Evolutionary conservation across 1,140 invertebrate species (phyloP).

Genomic region (Delia radicum): DNA sequence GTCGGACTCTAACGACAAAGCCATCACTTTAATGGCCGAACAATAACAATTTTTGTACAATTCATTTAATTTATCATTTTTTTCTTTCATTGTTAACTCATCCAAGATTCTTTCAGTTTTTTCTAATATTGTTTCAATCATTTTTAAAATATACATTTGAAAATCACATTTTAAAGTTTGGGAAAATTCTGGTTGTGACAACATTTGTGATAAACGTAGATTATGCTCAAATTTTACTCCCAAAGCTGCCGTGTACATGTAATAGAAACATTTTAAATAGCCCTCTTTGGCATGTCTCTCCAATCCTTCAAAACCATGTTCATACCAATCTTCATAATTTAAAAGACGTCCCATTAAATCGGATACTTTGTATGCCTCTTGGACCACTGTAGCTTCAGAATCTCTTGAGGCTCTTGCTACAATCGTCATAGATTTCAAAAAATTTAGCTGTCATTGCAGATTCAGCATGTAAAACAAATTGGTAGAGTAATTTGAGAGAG

Average conservation of each 20-base stretch:
- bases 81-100: not conserved
- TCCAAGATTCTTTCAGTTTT: slow-evolving; percentile 33
- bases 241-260: slow-evolving; percentile 62
- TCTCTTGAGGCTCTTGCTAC: slow-evolving; percentile 58
- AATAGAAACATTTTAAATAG: slow-evolving; percentile 54
- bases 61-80: not conserved
- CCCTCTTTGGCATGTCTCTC: slow-evolving; percentile 44
- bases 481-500: slow-evolving; percentile 70
- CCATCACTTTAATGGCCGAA: slow-evolving; percentile 39
- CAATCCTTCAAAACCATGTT: slow-evolving; percentile 44
- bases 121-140: slow-evolving; percentile 37
- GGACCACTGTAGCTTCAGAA: slow-evolving; percentile 32
- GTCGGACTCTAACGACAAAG: slow-evolving; percentile 30
- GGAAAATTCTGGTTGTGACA: slow-evolving; percentile 49
- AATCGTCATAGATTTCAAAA: slow-evolving; percentile 55
- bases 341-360: slow-evolving; percentile 48
- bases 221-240: slow-evolving; percentile 62
- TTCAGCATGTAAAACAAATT: slow-evolving; percentile 70
- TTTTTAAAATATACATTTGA: slow-evolving; percentile 25
- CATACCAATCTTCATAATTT: slow-evolving; percentile 44
- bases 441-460: slow-evolving; percentile 66
- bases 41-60: slow-evolving; percentile 39
- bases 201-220: slow-evolving; percentile 44
- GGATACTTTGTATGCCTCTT: slow-evolving; percentile 44
- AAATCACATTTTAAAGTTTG: slow-evolving; percentile 41